Percentiles rank a stretch among this genome's conserved stretches.
phyloP scores from a whole-genome alignment of 2,113 vertebrate species.

The Nibea albiflora region DNA sequence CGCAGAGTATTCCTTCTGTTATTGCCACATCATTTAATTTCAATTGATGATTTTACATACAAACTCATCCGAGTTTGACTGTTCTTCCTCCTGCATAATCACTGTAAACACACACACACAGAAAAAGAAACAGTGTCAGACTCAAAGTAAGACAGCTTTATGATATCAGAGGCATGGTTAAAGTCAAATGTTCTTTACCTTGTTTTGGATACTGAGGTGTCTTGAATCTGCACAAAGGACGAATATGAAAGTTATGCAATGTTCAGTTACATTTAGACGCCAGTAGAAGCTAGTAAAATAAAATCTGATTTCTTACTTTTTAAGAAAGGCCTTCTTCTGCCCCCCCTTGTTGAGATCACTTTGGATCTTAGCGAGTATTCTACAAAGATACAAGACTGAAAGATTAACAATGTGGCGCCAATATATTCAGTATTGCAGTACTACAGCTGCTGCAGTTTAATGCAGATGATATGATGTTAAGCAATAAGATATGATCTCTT shows the following conservation, averaged over 20 bases:
- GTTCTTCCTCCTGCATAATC: conserved; percentile 11
- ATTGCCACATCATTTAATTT: neutral
- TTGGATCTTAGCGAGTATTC: conserved; percentile 60
- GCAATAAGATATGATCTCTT: neutral
- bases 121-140: neutral
- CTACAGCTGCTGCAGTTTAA: neutral
- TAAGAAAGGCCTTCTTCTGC: conserved; percentile 18
- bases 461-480: neutral
- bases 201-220: neutral
- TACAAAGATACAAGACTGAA: conserved; percentile 13
- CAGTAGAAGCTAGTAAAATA: neutral
- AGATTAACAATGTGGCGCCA: neutral
- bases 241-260: fast-evolving
- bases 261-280: neutral
- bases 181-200: conserved; percentile 33
- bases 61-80: conserved; percentile 40
- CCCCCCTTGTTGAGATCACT: conserved; percentile 54
- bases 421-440: neutral
- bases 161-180: neutral
- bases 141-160: neutral
- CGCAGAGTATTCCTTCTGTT: neutral
- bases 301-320: conserved; percentile 42
- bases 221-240: conserved; percentile 32
- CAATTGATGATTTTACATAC: conserved; percentile 47
- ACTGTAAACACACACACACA: neutral